Percentiles rank a stretch among this genome's conserved stretches.
Conservation (phyloP, 2,113 vertebrate species). For the Eidolon helvum region DNA sequence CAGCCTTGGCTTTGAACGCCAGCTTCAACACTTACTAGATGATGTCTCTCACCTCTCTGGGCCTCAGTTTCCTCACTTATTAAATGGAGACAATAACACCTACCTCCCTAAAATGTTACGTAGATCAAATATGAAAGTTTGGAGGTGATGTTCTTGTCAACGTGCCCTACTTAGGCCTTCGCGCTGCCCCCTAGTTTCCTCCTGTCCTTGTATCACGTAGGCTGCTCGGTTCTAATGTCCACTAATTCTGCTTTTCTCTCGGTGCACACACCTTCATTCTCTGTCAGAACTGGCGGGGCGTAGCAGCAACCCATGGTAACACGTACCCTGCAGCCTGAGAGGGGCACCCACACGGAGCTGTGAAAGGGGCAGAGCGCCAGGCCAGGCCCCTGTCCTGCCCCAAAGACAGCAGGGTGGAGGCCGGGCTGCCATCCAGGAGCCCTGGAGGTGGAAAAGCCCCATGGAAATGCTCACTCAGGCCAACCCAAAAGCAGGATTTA, state of each 20-base stretch:
- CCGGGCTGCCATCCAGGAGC: background rate
- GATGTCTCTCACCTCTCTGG: background rate
- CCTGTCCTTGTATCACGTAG: background rate
- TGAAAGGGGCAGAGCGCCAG: background rate
- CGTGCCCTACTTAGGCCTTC: background rate
- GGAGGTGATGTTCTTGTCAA: background rate
- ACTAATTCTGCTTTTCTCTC: background rate
- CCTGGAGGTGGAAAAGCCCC: background rate
- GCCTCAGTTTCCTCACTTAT: background rate
- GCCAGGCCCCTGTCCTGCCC: background rate
- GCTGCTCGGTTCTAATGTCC: background rate
- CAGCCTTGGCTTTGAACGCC: background rate
- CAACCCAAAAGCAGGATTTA: background rate
- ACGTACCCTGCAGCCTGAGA: background rate
- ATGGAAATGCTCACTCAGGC: background rate
- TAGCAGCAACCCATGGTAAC: background rate
- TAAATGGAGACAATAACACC: background rate
- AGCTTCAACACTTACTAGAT: background rate
- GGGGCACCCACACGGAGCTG: background rate
- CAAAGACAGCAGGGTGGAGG: background rate
- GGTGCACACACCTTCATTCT: background rate
- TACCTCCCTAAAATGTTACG: background rate
- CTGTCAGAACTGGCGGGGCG: background rate
- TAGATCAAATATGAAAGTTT: background rate
- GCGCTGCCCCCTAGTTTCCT: background rate